Evolutionary conservation across 2,888 invertebrate genomes (phyloP).

Genomic region (Acronicta leporina): DNA sequence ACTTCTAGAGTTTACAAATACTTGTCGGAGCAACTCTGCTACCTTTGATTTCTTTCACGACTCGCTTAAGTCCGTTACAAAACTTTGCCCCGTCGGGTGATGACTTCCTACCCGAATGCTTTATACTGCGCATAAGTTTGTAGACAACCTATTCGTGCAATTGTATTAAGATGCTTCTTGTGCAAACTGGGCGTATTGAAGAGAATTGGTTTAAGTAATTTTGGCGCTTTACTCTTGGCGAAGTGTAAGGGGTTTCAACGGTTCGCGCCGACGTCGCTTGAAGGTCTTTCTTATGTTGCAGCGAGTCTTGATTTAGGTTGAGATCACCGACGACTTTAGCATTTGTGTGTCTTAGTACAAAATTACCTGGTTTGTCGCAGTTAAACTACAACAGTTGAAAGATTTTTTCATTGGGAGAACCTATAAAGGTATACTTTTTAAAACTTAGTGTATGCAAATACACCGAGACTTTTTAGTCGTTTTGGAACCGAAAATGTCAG

Average conservation of each 20-base stretch:
- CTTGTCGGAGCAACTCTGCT: conserved; percentile 40
- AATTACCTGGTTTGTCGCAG: not conserved
- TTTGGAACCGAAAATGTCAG: too few species aligned
- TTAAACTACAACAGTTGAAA: too few species aligned
- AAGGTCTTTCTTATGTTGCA: not conserved
- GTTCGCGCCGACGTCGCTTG: not conserved
- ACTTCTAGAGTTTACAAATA: conserved; percentile 42
- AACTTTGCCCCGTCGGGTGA: conserved; percentile 29
- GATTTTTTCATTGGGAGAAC: too few species aligned
- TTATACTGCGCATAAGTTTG: conserved; percentile 35
- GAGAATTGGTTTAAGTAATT: conserved; percentile 23
- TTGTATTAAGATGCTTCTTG: conserved; percentile 31
- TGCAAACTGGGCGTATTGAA: conserved; percentile 17
- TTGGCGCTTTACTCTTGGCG: conserved; percentile 9
- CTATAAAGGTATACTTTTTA: too few species aligned
- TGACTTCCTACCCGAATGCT: conserved; percentile 30
- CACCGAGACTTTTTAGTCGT: too few species aligned
- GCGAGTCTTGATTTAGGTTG: not conserved
- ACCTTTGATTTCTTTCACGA: conserved; percentile 51
- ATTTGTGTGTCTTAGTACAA: not conserved
- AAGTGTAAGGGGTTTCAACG: conserved; percentile 11
- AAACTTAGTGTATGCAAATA: too few species aligned
- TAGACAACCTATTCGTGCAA: conserved; percentile 23
- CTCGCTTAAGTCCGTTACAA: conserved; percentile 43
- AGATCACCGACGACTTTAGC: not conserved